Conservation (phyloP, 2,888 invertebrate genomes). For the Dolomedes plantarius region DNA sequence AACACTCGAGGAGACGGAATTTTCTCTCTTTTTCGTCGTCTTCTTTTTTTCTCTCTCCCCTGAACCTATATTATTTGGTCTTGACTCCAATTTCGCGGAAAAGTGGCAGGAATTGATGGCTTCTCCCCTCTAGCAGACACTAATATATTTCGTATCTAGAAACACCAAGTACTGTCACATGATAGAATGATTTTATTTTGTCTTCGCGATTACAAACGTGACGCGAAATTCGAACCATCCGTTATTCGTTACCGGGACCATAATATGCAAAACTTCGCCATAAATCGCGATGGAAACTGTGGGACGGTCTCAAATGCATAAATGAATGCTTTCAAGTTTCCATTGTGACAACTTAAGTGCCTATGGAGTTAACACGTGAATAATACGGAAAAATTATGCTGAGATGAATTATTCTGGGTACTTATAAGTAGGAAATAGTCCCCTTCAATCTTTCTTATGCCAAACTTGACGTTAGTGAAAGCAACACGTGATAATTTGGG, state of each 20-base stretch:
- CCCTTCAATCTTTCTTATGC: no score
- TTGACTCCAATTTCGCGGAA: slow-evolving; percentile 68
- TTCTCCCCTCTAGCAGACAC: slow-evolving; percentile 25
- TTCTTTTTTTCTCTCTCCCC: slow-evolving; percentile 23
- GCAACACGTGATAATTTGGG: no score
- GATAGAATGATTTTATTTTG: slow-evolving; percentile 30
- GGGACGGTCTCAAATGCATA: neutral
- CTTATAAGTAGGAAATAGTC: no score
- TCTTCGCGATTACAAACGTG: slow-evolving; percentile 2
- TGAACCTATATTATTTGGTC: slow-evolving; percentile 66
- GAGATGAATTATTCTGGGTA: no score
- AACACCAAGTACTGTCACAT: slow-evolving; percentile 18
- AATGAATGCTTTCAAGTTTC: slow-evolving; percentile 5
- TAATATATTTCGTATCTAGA: slow-evolving; percentile 53
- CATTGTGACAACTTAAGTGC: neutral
- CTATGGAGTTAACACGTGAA: neutral
- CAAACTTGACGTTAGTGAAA: no score
- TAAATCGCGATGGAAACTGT: neutral
- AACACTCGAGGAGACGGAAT: slow-evolving; percentile 56
- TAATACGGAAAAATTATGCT: no score
- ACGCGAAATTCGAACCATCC: slow-evolving; percentile 7
- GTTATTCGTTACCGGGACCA: neutral
- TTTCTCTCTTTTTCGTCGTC: slow-evolving; percentile 10
- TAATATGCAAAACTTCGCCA: neutral
- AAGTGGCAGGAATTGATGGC: slow-evolving; percentile 61